Evolutionary conservation across 1,140 invertebrate species (phyloP), one percentile per base, ranked within the genome.

Genomic region (Lasaia peninsularis): DNA sequence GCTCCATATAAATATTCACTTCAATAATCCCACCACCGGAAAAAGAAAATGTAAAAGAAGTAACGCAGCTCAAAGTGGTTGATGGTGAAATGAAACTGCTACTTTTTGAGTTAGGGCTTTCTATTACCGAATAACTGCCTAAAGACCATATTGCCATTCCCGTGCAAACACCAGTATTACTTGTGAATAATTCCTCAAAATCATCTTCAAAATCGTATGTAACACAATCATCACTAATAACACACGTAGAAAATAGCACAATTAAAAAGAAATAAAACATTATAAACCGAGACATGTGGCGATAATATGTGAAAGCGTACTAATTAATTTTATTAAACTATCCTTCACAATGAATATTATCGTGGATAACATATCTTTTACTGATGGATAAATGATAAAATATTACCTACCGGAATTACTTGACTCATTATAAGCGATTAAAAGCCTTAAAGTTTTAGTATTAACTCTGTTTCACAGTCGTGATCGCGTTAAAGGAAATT

Each of bases 1-100:
- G 18, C 1, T 63, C 49, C 67, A 70, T 67, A 31, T 52, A 62
- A 11, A 60, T 50, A 20, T 67, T 63, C 3, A 65, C 32, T 54
- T 65, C 65, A 10, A 71, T 18, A 14, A 37, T 48, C 24, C 68
- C 68, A 51, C 18, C 34, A 2, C 52, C 57, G 3, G 34, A 40
- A 55, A 65, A 61, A 10, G 14, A 10, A 49, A 71, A 71, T 1
- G 10, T 18, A 16, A 57, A 65, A 0, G 68, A 71, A 7, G 58
- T 50, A 8, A 59, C 52, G 21, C 69, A 71, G 24, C 65, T 71
- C 16, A 65, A 24, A 9, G 32, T 9, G 3, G 49, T 9, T 11
- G 16, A 3, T 4, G 69, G 65, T 0, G 50, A 49, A n/a, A 68
- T 56, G 18, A 61, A 67, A 0, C 8, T 37, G 2, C 24, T 28